Evolutionary conservation across 2,113 vertebrate genomes (phyloP).

Genomic region (Galemys pyrenaicus): DNA sequence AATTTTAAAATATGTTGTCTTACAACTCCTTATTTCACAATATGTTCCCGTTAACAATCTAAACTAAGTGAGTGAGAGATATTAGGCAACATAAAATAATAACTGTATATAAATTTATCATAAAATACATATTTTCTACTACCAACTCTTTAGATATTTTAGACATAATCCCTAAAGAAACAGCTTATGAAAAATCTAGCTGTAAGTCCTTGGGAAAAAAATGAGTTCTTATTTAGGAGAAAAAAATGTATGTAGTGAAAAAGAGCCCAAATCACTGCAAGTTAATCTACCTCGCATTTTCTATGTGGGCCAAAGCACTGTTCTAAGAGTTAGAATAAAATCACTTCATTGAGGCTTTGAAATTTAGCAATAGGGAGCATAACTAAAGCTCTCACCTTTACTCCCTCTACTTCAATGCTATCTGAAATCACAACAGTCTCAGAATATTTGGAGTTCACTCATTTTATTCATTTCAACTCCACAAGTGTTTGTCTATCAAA

Average conservation of each 20-base stretch:
- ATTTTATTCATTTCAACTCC: background rate
- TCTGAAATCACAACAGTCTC: background rate
- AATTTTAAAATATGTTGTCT: background rate
- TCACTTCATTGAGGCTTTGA: slow-evolving; percentile 20
- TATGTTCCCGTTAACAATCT: background rate
- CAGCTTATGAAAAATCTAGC: background rate
- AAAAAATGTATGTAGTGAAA: background rate
- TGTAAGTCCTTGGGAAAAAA: slow-evolving; percentile 16
- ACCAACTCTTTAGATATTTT: slow-evolving; percentile 8
- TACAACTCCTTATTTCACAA: slow-evolving; percentile 45
- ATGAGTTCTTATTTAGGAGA: background rate
- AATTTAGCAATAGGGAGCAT: background rate
- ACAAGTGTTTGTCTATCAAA: background rate
- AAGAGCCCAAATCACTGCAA: background rate
- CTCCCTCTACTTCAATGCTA: background rate
- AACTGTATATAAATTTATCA: slow-evolving; percentile 17
- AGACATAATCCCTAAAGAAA: slow-evolving; percentile 12
- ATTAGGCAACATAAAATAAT: slow-evolving; percentile 53
- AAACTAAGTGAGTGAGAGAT: slow-evolving; percentile 38
- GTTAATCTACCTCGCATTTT: background rate
- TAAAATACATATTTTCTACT: slow-evolving; percentile 1
- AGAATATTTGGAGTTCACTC: background rate
- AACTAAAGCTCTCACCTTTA: background rate
- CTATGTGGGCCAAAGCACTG: background rate
- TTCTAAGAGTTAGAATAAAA: background rate